These are phyloP conservation scores for Pachyuromys duprasi DNA, from an alignment of 2,797 vertebrate species.

Conservation along the genomic window DNA sequence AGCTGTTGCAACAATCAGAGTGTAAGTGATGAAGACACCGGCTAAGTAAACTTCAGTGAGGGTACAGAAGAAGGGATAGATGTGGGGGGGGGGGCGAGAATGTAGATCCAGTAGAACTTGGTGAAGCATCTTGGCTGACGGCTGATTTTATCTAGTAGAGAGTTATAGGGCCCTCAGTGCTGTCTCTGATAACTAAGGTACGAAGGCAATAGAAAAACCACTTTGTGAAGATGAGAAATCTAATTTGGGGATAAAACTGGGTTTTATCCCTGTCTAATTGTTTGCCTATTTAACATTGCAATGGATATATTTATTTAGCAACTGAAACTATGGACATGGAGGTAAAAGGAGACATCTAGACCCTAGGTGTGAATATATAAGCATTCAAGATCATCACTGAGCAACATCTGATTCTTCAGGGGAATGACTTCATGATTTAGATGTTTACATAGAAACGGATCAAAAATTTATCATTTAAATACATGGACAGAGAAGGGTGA, in stretches of 20 bases:
- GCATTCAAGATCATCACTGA: neutral
- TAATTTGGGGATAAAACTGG: neutral
- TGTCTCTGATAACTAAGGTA: neutral
- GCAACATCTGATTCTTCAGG: neutral
- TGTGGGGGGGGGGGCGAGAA: too few relatives aligned
- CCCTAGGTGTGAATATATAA: neutral
- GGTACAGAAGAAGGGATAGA: neutral
- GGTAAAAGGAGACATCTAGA: neutral
- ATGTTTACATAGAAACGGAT: neutral
- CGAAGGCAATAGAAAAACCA: neutral
- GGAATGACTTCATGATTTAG: neutral
- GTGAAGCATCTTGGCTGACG: neutral
- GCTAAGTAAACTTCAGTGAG: neutral
- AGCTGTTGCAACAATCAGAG: neutral
- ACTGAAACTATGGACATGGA: neutral
- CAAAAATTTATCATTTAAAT: neutral
- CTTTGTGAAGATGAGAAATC: neutral
- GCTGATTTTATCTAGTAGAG: neutral
- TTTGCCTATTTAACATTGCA: neutral
- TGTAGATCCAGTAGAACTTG: neutral
- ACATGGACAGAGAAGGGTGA: neutral
- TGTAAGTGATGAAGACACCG: neutral
- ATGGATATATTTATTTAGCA: neutral
- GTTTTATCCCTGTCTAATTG: neutral
- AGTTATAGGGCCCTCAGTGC: neutral